These are phyloP conservation scores for Myathropa florea DNA, from an alignment of 2,888 invertebrate species.

Conservation along the genomic window DNA sequence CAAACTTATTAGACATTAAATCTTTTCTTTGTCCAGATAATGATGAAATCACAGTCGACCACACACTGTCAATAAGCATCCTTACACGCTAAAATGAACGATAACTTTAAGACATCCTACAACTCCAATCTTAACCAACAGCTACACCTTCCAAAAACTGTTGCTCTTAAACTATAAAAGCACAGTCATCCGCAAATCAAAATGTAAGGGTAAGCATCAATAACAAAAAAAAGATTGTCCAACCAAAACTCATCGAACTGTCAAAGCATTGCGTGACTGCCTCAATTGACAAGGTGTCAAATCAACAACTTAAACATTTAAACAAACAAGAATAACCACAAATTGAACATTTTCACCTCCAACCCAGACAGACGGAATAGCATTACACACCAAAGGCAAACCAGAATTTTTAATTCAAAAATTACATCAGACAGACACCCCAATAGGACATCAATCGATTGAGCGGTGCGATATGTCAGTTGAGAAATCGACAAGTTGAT, in stretches of 20 bases:
- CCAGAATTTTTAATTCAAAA: background rate
- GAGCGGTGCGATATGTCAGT: background rate
- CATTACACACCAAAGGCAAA: background rate
- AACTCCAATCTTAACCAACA: no score
- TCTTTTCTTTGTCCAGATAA: no score
- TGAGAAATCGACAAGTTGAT: background rate
- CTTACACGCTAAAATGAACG: no score
- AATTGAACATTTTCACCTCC: background rate
- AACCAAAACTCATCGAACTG: background rate
- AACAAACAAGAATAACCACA: background rate
- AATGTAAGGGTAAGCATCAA: no score
- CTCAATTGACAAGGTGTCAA: background rate
- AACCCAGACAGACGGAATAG: background rate
- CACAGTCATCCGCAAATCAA: no score
- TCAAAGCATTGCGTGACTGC: background rate
- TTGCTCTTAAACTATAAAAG: no score
- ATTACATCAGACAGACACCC: background rate
- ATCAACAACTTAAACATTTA: background rate
- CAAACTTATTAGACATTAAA: no score
- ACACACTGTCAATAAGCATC: no score
- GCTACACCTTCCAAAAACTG: no score
- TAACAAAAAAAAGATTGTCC: no score
- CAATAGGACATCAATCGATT: background rate
- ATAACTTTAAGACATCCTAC: no score
- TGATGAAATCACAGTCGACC: no score